Conservation (phyloP, 2,797 vertebrate genomes). For the Corythornis leucogaster region DNA sequence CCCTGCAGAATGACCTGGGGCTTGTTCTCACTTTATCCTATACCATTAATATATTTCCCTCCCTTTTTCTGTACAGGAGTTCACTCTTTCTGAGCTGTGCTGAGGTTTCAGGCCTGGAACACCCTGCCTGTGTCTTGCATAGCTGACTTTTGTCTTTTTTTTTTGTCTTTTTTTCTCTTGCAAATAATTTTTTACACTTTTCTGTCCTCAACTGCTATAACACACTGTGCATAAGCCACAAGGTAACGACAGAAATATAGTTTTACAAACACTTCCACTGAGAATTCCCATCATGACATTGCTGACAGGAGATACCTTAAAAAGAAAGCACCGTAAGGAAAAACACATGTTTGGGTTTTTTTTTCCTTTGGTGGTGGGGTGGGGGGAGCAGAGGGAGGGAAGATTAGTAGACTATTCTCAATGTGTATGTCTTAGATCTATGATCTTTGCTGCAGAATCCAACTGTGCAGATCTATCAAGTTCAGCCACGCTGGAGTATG, state of each 20-base stretch:
- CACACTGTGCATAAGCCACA: background rate
- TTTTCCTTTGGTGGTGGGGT: background rate
- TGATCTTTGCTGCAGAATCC: constrained; percentile 60
- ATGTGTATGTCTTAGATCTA: background rate
- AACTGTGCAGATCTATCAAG: constrained; percentile 69
- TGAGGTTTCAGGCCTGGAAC: background rate
- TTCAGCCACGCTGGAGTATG: constrained; percentile 68
- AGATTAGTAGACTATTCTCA: constrained; percentile 44
- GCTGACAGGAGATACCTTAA: constrained; percentile 44
- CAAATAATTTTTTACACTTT: background rate
- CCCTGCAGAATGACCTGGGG: background rate
- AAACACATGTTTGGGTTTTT: constrained; percentile 39
- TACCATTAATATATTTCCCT: background rate
- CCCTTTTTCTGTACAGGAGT: background rate
- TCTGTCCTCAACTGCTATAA: background rate
- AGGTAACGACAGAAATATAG: background rate
- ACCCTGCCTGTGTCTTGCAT: background rate
- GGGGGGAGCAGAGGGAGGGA: background rate
- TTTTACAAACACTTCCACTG: constrained; percentile 24
- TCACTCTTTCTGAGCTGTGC: background rate
- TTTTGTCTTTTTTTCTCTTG: accelerated
- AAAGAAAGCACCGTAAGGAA: constrained; percentile 18
- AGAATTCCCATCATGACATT: constrained; percentile 32
- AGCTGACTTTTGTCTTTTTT: background rate
- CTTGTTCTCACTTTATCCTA: background rate